phyloP scores from a whole-genome alignment of 2,888 invertebrate genomes.

The Sepioteuthis lessoniana region DNA sequence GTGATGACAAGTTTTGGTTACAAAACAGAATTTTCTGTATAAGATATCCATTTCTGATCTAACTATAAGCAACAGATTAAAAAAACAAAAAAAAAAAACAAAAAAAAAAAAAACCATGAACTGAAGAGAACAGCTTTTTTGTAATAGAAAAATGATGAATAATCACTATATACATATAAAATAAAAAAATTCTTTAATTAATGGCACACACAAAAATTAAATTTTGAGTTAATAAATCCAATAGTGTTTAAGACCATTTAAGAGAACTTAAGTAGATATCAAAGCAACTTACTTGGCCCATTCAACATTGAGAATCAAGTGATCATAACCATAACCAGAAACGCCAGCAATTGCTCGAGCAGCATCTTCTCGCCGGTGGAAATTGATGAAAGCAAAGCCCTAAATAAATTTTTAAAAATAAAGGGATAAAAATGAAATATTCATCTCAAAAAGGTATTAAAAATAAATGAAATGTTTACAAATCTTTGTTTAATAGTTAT shows the following conservation, averaged over 20 bases:
- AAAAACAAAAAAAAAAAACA: no score
- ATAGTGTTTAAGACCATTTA: neutral
- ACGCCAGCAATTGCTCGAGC: constrained; percentile 91
- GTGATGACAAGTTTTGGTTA: no score
- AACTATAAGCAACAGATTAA: no score
- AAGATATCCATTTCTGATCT: no score
- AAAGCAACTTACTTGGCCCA: constrained; percentile 86
- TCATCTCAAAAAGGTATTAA: no score
- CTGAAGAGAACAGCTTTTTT: no score
- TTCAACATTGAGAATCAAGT: constrained; percentile 97
- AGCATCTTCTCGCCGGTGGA: constrained; percentile 91
- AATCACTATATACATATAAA: neutral
- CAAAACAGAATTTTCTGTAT: no score
- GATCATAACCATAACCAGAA: constrained; percentile 96
- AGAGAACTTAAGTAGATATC: neutral
- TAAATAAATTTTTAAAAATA: constrained; percentile 76
- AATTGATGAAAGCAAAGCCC: constrained; percentile 99
- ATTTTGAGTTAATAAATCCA: neutral
- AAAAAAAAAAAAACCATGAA: no score
- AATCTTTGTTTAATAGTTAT: no score
- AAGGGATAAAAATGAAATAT: neutral
- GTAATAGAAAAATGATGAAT: no score
- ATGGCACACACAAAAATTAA: neutral
- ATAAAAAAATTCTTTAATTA: neutral
- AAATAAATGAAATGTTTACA: no score